Evolutionary conservation across 2,888 invertebrate species (phyloP), one percentile per base, ranked within the genome.

Genomic region (Incurvaria masculella): DNA sequence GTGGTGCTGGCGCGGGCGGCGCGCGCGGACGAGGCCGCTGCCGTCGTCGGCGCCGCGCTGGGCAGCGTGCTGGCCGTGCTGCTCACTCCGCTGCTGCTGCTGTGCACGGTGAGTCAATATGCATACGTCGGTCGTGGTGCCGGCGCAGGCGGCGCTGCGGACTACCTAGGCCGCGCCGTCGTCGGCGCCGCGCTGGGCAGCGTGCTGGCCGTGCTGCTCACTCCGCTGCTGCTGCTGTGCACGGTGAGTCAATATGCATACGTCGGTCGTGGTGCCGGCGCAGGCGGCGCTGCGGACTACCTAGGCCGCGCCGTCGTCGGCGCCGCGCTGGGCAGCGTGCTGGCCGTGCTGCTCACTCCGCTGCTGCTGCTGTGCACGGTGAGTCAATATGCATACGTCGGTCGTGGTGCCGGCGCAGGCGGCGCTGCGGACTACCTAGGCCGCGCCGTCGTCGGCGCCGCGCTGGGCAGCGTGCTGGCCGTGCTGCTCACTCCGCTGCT

Each of bases 31-130:
- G 17, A 27, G 20, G 42, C 27, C 21, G 20, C 20, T 21, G 42
- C 33, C n/a, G 20, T 26, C 4, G 27, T 40, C 42, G 17, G 38
- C 44, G 61, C 56, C 49, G 62, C 62, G 45, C 51, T 57, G 1
- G 54, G 58, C 1, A 62, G 68, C 17, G 55, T 68, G 42, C 20
- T 67, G 5, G 59, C 62, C n/a, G 59, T 63, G 42, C 70, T 71
- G 2, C 51, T 66, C 3, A 56, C 61, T 2, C 58, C 64, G 52
- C 51, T 64, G 19, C 49, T 68, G 14, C 55, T 70, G 51, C 68
- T 69, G 33, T 61, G 64, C 58, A 21, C 19, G 23, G 21, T 21
- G 8, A 21, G 23, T 21, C n/a, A n/a, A n/a, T n/a, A n/a, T n/a
- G n/a, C n/a, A n/a, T n/a, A 3, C 27, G 23, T 20, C 16, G 21